Evolutionary conservation across 2,113 vertebrate genomes (phyloP).

Genomic region (Periophthalmodon schlosseri): DNA sequence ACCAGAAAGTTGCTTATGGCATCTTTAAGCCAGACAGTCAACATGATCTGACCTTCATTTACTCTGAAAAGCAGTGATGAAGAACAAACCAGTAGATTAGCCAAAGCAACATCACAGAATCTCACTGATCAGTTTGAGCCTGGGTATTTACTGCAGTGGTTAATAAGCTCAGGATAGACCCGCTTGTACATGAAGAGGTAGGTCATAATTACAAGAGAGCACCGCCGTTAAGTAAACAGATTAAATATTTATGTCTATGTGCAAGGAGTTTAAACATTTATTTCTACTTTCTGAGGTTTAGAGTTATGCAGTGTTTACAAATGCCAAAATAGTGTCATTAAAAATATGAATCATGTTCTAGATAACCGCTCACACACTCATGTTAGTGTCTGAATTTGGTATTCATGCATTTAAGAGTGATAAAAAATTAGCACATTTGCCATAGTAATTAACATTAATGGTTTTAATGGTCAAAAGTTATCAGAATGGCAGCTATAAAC

Average conservation of each 20-base stretch:
- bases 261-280: constrained; percentile 33
- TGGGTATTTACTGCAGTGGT: constrained; percentile 55
- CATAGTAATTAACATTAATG: too few relatives aligned
- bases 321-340: not conserved
- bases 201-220: constrained; percentile 48
- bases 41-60: constrained; percentile 68
- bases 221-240: constrained; percentile 56
- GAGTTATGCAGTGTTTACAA: constrained; percentile 1
- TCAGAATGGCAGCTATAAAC: too few relatives aligned
- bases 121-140: constrained; percentile 59
- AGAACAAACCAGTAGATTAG: constrained; percentile 19
- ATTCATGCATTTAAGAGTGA: too few relatives aligned
- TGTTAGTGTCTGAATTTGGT: not conserved
- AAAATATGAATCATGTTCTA: constrained; percentile 1
- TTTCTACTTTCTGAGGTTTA: constrained; percentile 4
- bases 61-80: not conserved
- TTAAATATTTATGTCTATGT: constrained; percentile 58
- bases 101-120: constrained; percentile 23
- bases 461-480: too few relatives aligned
- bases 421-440: too few relatives aligned
- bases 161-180: constrained; percentile 62
- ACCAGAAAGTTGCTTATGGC: not conserved
- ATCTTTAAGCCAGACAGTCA: constrained; percentile 53
- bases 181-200: constrained; percentile 54
- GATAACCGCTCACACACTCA: not conserved